phyloP scores from a whole-genome alignment of 2,113 vertebrate genomes.

The Hiodon alosoides region DNA sequence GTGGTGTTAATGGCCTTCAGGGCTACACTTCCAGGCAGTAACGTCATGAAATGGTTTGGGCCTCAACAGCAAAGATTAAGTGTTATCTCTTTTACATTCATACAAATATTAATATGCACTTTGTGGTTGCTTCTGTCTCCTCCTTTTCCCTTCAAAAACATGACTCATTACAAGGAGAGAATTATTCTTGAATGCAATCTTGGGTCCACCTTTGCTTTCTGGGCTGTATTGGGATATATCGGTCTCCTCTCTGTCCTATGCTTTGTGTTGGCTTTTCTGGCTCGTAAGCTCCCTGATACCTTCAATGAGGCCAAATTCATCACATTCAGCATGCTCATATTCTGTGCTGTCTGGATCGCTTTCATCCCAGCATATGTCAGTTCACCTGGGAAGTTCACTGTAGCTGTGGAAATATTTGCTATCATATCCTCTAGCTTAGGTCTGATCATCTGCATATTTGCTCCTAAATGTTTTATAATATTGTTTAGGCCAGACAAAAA shows the following conservation, averaged over 20 bases:
- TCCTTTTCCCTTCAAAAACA: constrained; percentile 54
- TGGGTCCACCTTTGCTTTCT: constrained; percentile 53
- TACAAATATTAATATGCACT: constrained; percentile 52
- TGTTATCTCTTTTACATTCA: constrained; percentile 45
- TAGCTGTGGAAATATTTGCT: constrained; percentile 60
- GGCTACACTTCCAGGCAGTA: no score
- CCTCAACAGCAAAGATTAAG: constrained; percentile 52
- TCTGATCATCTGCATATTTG: constrained; percentile 44
- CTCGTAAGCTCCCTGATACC: no score
- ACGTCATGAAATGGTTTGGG: no score
- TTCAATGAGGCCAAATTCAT: no score
- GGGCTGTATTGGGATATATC: no score
- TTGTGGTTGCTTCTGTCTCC: constrained; percentile 52
- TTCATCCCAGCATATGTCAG: constrained; percentile 60
- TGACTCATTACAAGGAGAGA: constrained; percentile 46
- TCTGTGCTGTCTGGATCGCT: constrained; percentile 30
- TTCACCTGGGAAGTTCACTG: constrained; percentile 58
- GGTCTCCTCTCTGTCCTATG: no score
- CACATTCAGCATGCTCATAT: no score
- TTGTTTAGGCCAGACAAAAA: constrained; percentile 42
- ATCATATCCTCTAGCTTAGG: constrained; percentile 50
- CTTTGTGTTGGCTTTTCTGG: no score
- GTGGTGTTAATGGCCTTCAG: no score
- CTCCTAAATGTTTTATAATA: constrained; percentile 48
- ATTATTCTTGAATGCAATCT: constrained; percentile 56